These are phyloP conservation scores for Mycetomoellerius zeteki DNA, from an alignment of 1,140 invertebrate species.

Conservation along the genomic window DNA sequence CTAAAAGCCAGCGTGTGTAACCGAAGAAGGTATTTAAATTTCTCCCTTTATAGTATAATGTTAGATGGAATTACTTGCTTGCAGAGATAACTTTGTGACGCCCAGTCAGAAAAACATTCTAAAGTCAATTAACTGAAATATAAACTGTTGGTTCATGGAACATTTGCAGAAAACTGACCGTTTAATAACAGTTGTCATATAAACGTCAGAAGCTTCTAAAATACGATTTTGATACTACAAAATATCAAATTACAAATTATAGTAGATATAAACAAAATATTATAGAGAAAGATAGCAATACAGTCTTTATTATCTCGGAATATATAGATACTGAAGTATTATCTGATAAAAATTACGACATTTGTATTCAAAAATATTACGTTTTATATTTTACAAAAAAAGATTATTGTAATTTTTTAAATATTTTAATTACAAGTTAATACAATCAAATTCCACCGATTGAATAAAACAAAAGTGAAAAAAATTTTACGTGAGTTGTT, in stretches of 20 bases:
- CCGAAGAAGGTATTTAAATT: constrained; percentile 46
- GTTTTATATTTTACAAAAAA: background rate
- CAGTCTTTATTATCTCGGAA: background rate
- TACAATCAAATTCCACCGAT: background rate
- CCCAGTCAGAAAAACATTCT: background rate
- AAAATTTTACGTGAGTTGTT: background rate
- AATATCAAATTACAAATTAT: background rate
- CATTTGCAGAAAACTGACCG: background rate
- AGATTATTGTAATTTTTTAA: background rate
- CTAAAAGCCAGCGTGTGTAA: constrained; percentile 51
- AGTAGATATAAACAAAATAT: too few species aligned
- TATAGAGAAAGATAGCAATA: background rate
- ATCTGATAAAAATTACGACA: background rate
- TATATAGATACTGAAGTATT: background rate
- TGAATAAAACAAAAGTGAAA: background rate
- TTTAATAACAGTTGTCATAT: constrained; percentile 13
- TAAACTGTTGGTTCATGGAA: constrained; percentile 20
- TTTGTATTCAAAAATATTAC: background rate
- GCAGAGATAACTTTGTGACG: constrained; percentile 6
- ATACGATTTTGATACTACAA: background rate
- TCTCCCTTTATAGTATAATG: constrained; percentile 44
- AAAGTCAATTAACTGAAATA: background rate
- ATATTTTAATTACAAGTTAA: background rate
- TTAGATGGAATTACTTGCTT: constrained; percentile 32
- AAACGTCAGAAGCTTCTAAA: background rate